Conservation (phyloP, 2,888 invertebrate species). For the Eristalis intricaria region DNA sequence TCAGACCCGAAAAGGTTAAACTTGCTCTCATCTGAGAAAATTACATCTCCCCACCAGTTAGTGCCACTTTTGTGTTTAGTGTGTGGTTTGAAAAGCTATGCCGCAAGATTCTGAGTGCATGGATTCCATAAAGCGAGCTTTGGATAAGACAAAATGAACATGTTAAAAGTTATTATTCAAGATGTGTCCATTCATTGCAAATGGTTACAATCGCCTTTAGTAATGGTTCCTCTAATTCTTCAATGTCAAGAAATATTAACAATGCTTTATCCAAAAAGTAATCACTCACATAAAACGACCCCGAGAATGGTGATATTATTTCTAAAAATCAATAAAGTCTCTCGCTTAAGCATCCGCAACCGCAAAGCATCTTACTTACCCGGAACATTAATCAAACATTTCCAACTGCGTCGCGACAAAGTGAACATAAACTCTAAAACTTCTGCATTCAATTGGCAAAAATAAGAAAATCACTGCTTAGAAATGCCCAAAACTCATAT, state of each 20-base stretch:
- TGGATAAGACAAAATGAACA: no score
- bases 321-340: background rate
- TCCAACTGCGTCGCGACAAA: constrained; percentile 37
- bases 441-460: constrained; percentile 25
- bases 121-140: no score
- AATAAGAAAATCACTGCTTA: background rate
- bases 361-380: constrained; percentile 16
- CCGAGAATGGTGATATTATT: background rate
- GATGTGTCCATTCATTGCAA: no score
- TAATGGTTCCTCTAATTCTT: background rate
- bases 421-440: constrained; percentile 36
- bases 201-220: no score
- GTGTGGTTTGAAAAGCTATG: no score
- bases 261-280: background rate
- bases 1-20: no score
- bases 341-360: background rate
- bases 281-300: background rate
- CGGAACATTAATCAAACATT: constrained; percentile 35
- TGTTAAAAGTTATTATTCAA: no score
- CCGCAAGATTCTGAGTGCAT: no score
- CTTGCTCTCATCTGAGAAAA: no score
- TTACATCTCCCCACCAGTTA: no score
- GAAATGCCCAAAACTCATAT: constrained; percentile 15
- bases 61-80: no score
- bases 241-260: background rate